Base-by-base conservation (phyloP, 2,888 invertebrate species). In the Eurytoma californica region DNA sequence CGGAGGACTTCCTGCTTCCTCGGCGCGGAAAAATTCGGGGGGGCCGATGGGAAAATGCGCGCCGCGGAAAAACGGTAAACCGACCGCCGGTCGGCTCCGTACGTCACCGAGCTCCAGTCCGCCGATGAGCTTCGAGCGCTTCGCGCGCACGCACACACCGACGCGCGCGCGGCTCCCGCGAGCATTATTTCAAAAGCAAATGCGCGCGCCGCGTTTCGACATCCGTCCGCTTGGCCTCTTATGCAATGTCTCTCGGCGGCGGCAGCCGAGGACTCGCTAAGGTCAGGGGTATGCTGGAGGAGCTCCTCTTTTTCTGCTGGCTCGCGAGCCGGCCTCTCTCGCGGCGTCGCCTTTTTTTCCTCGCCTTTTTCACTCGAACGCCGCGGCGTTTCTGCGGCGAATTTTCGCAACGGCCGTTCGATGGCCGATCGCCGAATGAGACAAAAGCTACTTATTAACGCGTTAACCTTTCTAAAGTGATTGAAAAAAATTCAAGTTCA, bases 141-240 rank as follows among this genome's bases (percentile, higher is more conserved):
- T 85, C 87, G 85, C 86, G 83, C 83, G 84, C 84, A 82, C 28
- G n/a, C 51, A 51, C 63, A 18, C 28, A 51, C 49, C 51, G 51
- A 51, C 12, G 14, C 53, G 13, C 3, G 18, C 61, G 55, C 24
- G 81, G 7, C 53, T 5, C 3, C 16, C 63, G 55, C 63, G 55
- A 24, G 81, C 81, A 76, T 80, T 82, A 84, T 87, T 86, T 87
- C 86, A 86, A 86, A 87, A 86, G 86, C 82, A 83, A 83, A 82
- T 73, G 73, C 69, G 74, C 68, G 66, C 28, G 72, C 68, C 77
- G 83, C 55, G 83, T 89, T 89, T 89, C 88, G 86, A 88, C 87
- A 89, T 84, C 84, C 84, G 86, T 86, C 83, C 84, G 79, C 75
- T 83, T 20, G 30, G 16, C 16, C 58, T 82, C 85, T 87, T 85